phyloP scores from a whole-genome alignment of 2,113 vertebrate species.

The Piprites chloris region DNA sequence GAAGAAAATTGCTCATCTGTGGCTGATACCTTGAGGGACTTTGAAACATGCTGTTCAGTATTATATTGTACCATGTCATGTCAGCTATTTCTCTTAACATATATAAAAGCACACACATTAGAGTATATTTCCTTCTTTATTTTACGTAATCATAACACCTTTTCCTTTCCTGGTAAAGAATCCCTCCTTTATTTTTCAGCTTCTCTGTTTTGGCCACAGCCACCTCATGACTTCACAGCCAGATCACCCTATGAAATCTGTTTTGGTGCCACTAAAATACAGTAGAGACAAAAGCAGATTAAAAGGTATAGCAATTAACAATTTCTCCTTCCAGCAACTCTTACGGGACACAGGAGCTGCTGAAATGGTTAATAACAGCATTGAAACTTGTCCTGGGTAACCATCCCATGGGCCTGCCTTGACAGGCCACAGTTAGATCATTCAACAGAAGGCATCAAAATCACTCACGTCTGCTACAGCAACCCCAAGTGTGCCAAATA shows the following conservation, averaged over 20 bases:
- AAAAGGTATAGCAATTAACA: not conserved
- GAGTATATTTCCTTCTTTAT: not conserved
- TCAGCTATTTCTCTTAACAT: not conserved
- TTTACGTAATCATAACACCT: not conserved
- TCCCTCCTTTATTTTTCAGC: not conserved
- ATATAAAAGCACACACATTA: not conserved
- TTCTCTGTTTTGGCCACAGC: not conserved
- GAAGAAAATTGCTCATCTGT: not conserved
- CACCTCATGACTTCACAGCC: not conserved
- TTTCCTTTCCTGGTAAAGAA: not conserved
- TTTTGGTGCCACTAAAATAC: not conserved
- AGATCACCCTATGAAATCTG: not conserved
- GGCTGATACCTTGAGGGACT: not conserved
- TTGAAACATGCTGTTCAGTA: not conserved
- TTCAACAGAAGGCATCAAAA: not conserved
- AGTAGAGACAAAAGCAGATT: not conserved
- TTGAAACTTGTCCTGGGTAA: not conserved
- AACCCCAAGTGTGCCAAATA: not conserved
- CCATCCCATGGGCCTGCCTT: not conserved
- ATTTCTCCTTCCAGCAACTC: not conserved
- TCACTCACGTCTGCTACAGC: not conserved
- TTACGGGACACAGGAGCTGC: not conserved
- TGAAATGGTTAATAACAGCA: conserved; percentile 1
- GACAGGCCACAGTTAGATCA: not conserved
- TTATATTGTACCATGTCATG: not conserved